Evolutionary conservation across 30 jellyfish, hydroid and myxozoan species (phyloP), one percentile per base, ranked within the genome.

Genomic region (Pelagia noctiluca): DNA sequence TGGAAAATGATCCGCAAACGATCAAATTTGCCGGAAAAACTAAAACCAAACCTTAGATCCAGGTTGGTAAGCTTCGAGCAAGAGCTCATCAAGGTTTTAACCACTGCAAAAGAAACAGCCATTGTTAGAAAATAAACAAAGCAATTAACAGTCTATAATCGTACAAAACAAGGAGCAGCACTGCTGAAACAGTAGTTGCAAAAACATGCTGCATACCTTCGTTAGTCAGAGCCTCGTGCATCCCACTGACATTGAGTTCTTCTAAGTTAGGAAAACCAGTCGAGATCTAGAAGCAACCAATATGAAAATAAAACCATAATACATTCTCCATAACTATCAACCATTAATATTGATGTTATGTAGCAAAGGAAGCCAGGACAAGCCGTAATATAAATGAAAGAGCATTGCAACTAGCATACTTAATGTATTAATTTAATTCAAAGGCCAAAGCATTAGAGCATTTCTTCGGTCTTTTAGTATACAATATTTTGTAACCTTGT

Each of bases 1-100:
- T n/a, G n/a, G n/a, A n/a, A n/a, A n/a, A n/a, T n/a, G n/a, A n/a
- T n/a, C n/a, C n/a, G n/a, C n/a, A n/a, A n/a, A n/a, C n/a, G n/a
- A n/a, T n/a, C n/a, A n/a, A n/a, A n/a, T n/a, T n/a, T n/a, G n/a
- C n/a, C n/a, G n/a, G n/a, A n/a, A n/a, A n/a, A n/a, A n/a, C n/a
- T n/a, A n/a, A n/a, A n/a, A n/a, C 16, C 68, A 52, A 10, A 52
- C 68, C 68, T 52, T 8, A 52, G 26, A 52, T 52, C 68, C 2
- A 52, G 16, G 68, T 30, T 3, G 16, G 12, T 52, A 10, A 52
- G 26, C 16, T 52, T 52, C 26, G 16, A 10, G 68, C 68, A 52
- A 19, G 2, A 19, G 26, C 68, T 19, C 26, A 19, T 52, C 68
- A 52, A 52, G 26, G 57, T 16, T 5, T 5, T 42, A 5, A 42